Conservation (phyloP, 2,888 invertebrate species). For the Caenorhabditis sp. region DNA sequence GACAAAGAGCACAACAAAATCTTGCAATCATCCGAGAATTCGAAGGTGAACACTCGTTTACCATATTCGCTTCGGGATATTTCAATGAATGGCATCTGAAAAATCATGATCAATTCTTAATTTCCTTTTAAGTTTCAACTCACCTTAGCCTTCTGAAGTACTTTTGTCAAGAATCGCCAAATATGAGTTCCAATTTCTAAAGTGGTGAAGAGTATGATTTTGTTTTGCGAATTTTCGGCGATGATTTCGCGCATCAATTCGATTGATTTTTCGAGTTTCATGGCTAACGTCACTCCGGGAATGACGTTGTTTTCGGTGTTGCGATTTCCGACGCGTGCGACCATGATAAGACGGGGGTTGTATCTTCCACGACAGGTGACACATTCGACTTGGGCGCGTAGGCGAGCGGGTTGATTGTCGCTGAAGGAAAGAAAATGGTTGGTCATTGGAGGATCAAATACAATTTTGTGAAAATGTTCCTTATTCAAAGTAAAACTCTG, state of each 20-base stretch:
- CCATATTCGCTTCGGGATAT: constrained; percentile 1
- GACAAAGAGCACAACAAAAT: constrained; percentile 78
- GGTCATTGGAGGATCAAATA: too few relatives aligned
- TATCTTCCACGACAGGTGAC: constrained; percentile 5
- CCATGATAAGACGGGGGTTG: constrained; percentile 5
- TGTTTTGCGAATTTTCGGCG: not conserved
- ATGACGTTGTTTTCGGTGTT: not conserved
- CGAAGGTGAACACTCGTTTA: not conserved
- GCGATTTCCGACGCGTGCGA: constrained; percentile 5
- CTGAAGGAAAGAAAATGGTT: too few relatives aligned
- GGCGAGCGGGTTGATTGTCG: too few relatives aligned
- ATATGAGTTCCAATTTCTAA: constrained; percentile 7
- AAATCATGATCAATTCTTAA: not conserved
- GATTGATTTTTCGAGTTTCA: constrained; percentile 8
- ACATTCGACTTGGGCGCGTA: constrained; percentile 2
- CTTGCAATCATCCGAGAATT: constrained; percentile 6
- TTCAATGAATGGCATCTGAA: constrained; percentile 2
- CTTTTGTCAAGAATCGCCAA: constrained; percentile 13
- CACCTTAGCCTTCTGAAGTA: constrained; percentile 9
- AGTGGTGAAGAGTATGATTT: constrained; percentile 27
- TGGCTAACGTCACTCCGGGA: constrained; percentile 17
- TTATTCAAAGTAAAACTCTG: too few relatives aligned
- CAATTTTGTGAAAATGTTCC: too few relatives aligned
- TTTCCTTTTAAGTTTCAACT: too few relatives aligned
- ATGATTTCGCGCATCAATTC: not conserved